Conservation (phyloP, 2,797 vertebrate species). For the Chromobotia macracanthus region DNA sequence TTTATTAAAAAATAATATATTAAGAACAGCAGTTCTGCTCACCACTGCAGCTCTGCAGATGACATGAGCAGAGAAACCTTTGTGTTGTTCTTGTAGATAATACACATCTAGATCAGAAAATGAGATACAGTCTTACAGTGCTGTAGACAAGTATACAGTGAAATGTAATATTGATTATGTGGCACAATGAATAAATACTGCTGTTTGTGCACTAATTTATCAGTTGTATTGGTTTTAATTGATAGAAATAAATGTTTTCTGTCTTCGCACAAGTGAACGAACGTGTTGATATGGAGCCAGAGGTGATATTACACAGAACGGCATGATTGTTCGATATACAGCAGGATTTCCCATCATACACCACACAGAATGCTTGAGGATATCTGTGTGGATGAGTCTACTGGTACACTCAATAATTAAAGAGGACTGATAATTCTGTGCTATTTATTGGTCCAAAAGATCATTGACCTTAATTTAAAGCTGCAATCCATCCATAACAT, state of each 20-base stretch:
- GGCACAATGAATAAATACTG: conserved; percentile 2
- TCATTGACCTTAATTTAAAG: too few relatives aligned
- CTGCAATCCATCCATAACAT: too few relatives aligned
- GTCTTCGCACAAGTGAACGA: neutral
- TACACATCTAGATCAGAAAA: conserved; percentile 38
- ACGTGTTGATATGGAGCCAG: neutral
- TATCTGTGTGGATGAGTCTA: too few relatives aligned
- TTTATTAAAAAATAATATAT: conserved; percentile 48
- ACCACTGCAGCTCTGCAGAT: conserved; percentile 5
- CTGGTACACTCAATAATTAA: too few relatives aligned
- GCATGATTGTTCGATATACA: too few relatives aligned
- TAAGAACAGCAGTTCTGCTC: conserved; percentile 18
- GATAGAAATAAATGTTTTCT: neutral
- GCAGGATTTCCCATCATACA: neutral
- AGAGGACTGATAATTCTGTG: neutral
- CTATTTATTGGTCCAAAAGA: conserved; percentile 8
- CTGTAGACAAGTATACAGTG: neutral
- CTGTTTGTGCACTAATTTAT: neutral
- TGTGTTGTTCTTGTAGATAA: conserved; percentile 17
- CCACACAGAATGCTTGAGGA: neutral
- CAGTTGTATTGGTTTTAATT: neutral
- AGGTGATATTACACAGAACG: too few relatives aligned
- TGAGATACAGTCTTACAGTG: neutral
- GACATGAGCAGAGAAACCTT: conserved; percentile 30
- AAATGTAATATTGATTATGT: conserved; percentile 30